A percentile compares a stretch with the other conserved stretches of the same genome.
phyloP scores from a whole-genome alignment of 2,797 vertebrate genomes.

The Etheostoma nigrum region DNA sequence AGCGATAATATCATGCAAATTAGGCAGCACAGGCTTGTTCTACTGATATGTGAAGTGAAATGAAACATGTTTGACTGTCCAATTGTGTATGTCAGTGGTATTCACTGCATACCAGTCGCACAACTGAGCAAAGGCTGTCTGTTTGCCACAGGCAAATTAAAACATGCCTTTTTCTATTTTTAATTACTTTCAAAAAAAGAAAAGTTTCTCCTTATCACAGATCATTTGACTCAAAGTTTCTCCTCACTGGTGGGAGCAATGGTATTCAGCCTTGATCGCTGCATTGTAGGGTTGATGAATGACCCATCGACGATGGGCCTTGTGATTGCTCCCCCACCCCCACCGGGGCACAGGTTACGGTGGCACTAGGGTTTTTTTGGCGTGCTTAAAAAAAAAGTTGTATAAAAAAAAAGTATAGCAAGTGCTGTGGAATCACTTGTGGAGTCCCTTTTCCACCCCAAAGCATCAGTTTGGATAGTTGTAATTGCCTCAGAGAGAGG shows the following conservation, averaged over 20 bases:
- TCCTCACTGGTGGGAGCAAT: neutral
- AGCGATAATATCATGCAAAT: slow-evolving; percentile 54
- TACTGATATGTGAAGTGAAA: slow-evolving; percentile 56
- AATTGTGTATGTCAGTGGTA: slow-evolving; percentile 24
- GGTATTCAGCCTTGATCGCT: slow-evolving; percentile 4
- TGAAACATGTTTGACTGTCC: slow-evolving; percentile 50
- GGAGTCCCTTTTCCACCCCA: too few species aligned
- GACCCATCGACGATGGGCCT: too few species aligned
- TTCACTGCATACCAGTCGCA: slow-evolving; percentile 30
- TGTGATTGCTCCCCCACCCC: too few species aligned
- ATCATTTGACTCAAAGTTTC: neutral
- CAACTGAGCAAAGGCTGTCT: slow-evolving; percentile 18
- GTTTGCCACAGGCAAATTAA: slow-evolving; percentile 48
- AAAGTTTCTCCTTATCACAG: neutral
- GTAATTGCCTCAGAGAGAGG: too few species aligned
- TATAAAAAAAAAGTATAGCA: too few species aligned
- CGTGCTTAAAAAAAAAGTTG: too few species aligned
- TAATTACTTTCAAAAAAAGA: neutral
- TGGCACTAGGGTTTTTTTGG: too few species aligned
- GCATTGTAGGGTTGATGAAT: neutral
- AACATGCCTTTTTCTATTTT: slow-evolving; percentile 18
- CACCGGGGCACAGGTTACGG: too few species aligned
- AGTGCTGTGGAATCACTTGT: too few species aligned
- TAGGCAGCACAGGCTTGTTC: slow-evolving; percentile 36
- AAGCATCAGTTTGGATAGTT: too few species aligned